These are phyloP conservation scores for Allolobophora icterica DNA, from an alignment of 2,888 invertebrate genomes.

Conservation along the genomic window DNA sequence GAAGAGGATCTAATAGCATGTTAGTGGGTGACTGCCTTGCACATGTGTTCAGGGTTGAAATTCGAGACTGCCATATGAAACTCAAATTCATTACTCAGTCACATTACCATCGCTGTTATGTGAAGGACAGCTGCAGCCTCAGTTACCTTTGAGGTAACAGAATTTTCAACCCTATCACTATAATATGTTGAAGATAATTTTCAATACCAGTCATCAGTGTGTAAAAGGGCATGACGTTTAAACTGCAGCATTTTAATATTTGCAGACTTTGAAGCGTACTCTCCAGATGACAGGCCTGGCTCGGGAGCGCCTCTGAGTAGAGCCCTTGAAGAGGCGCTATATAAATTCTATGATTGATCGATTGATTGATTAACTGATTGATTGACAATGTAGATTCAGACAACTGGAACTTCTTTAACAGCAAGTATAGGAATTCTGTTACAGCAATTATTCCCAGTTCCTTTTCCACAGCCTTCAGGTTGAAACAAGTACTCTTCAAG, in stretches of 20 bases:
- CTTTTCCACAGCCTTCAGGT: background rate
- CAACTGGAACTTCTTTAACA: background rate
- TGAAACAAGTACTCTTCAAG: background rate
- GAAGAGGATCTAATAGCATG: too few species aligned
- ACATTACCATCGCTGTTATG: background rate
- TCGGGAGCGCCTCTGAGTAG: too few species aligned
- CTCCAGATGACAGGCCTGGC: too few species aligned
- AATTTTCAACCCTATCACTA: background rate
- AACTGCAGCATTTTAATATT: background rate
- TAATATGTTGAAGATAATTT: background rate
- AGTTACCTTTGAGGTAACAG: background rate
- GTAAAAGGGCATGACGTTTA: background rate
- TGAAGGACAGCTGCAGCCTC: background rate
- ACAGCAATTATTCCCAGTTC: background rate
- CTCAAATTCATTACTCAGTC: background rate
- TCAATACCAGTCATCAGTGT: background rate
- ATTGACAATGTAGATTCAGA: background rate
- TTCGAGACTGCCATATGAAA: background rate
- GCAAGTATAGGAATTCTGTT: background rate
- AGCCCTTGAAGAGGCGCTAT: too few species aligned
- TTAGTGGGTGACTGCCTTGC: background rate
- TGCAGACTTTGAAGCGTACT: background rate
- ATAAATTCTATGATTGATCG: too few species aligned
- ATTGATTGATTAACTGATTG: too few species aligned
- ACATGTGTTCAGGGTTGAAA: background rate